Base-by-base conservation (phyloP, 1,140 invertebrate species). In the Linepithema humile region DNA sequence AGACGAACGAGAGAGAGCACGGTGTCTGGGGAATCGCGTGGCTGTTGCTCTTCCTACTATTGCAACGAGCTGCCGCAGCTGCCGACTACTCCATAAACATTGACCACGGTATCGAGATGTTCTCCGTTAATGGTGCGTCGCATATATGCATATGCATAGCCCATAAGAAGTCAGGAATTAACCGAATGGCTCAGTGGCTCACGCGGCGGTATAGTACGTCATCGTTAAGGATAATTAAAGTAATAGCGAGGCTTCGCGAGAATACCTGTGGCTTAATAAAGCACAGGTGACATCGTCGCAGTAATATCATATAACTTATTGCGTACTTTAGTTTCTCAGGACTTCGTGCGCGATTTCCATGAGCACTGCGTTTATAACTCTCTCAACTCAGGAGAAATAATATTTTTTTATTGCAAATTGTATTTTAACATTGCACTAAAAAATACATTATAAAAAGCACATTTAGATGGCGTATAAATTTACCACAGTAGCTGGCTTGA, bases 1-100 rank as follows among this genome's bases (percentile, higher is more conserved):
- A 80, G 75, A 70, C 35, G 64, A 43, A 43, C 64, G 50, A 35
- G 72, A 50, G 62, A 53, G 40, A 20, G n/a, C 43, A 23, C 20
- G 60, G 45, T 55, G 26, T n/a, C 75, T 40, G 38, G 75, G 75
- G 75, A 80, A 80, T 38, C 17, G 15, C 74, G 38, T 35, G 26
- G 73, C 29, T 38, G 26, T 17, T 38, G 69, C 17, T n/a, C n/a
- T n/a, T n/a, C n/a, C n/a, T n/a, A n/a, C n/a, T 32, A n/a, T 17
- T 40, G 5, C 7, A 38, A 4, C 59, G 12, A 50, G 43, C 74
- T 20, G 35, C 60, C 55, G 29, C 55, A 7, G 29, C 32, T 17
- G n/a, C 53, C n/a, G n/a, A 35, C 75, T 70, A 15, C n/a, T 80
- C 75, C 75, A 80, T 80, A 80, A 80, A 80, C 75, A 80, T 80